Evolutionary conservation across 2,113 vertebrate species (phyloP).

Genomic region (Ceyx margarethae): DNA sequence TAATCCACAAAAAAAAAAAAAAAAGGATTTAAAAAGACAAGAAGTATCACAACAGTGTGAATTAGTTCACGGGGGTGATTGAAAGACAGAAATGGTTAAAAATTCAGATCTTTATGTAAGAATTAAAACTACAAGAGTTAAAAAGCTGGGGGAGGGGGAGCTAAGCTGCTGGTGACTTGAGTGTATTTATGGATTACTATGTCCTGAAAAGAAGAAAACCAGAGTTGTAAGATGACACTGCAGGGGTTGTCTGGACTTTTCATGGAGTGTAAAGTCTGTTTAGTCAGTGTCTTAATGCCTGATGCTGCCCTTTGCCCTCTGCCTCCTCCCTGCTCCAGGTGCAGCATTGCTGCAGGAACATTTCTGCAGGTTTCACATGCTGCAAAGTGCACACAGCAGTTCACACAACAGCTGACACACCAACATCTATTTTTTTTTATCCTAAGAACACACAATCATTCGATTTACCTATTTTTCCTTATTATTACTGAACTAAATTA

Average conservation of each 20-base stretch:
- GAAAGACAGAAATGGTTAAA: conserved; percentile 78
- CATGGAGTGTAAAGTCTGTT: conserved; percentile 80
- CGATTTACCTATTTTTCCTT: not conserved
- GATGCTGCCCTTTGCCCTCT: conserved; percentile 81
- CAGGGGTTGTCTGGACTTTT: conserved; percentile 84
- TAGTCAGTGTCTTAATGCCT: conserved; percentile 75
- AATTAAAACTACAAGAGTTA: conserved; percentile 67
- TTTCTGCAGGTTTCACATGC: conserved; percentile 24
- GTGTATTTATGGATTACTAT: conserved; percentile 86
- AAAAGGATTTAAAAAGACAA: not conserved
- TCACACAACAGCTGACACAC: not conserved
- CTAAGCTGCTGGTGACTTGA: conserved; percentile 80
- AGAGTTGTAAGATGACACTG: conserved; percentile 79
- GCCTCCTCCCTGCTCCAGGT: conserved; percentile 85
- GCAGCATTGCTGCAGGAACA: conserved; percentile 73
- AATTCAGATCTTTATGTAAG: conserved; percentile 78
- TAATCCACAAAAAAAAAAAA: not conserved
- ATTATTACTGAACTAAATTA: not conserved
- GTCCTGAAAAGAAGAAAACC: conserved; percentile 77
- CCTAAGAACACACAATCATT: not conserved
- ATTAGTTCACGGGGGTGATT: not conserved
- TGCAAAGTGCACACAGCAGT: not conserved
- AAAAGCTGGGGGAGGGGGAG: conserved; percentile 72
- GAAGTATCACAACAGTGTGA: not conserved
- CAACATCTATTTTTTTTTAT: not conserved